Percentiles rank a stretch among this genome's conserved stretches.
These are phyloP conservation scores for Amorpha juglandis DNA, from an alignment of 2,888 invertebrate species.

Conservation along the genomic window DNA sequence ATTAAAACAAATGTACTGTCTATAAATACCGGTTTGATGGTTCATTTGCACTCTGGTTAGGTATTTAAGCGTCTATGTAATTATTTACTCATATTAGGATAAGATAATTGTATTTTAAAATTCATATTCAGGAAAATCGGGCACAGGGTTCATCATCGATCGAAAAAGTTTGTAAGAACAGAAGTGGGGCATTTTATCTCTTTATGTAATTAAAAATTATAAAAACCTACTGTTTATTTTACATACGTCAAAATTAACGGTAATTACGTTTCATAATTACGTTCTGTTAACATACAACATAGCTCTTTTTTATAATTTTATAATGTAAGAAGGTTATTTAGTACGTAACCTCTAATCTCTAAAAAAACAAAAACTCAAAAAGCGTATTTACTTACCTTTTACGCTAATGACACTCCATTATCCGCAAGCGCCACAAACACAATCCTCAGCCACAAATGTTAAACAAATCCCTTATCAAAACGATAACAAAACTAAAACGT, in stretches of 20 bases:
- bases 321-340: background rate
- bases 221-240: too few relatives aligned
- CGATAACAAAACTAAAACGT: slow-evolving; percentile 53
- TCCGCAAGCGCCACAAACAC: slow-evolving; percentile 49
- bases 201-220: too few relatives aligned
- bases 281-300: too few relatives aligned
- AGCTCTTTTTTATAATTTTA: too few relatives aligned
- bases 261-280: too few relatives aligned
- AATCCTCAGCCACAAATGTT: slow-evolving; percentile 49
- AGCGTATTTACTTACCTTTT: slow-evolving; percentile 62
- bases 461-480: slow-evolving; percentile 54
- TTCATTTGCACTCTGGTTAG: background rate
- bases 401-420: slow-evolving; percentile 74
- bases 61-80: background rate
- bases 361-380: slow-evolving; percentile 49
- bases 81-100: too few relatives aligned
- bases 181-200: too few relatives aligned
- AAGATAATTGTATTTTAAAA: too few relatives aligned
- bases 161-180: too few relatives aligned
- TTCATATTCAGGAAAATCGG: too few relatives aligned
- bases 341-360: background rate
- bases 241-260: too few relatives aligned
- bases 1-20: background rate
- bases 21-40: background rate
- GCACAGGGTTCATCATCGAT: too few relatives aligned